Evolutionary conservation across 1,140 invertebrate genomes (phyloP).

Genomic region (Phortica variegata): DNA sequence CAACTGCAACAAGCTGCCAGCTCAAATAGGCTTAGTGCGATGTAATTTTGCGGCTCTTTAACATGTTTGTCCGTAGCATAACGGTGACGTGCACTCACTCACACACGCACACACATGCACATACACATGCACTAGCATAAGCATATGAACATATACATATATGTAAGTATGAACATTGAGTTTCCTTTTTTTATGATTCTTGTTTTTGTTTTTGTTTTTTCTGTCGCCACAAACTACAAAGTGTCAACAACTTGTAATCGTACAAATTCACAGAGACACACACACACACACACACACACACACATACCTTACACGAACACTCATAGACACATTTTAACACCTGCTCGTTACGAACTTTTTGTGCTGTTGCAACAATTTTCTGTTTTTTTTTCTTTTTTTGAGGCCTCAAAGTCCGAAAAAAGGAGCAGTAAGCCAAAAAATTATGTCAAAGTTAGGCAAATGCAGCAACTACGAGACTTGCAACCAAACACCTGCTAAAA

Average conservation of each 20-base stretch:
- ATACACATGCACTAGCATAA: too few relatives aligned
- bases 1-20: slow-evolving; percentile 35
- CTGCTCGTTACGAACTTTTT: slow-evolving; percentile 54
- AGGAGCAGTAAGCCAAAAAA: slow-evolving; percentile 18
- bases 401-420: slow-evolving; percentile 7
- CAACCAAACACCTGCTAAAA: too few relatives aligned
- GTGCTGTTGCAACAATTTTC: slow-evolving; percentile 20
- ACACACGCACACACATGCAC: too few relatives aligned
- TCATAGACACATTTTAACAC: slow-evolving; percentile 53
- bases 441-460: slow-evolving; percentile 47
- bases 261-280: too few relatives aligned
- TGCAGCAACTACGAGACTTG: too few relatives aligned
- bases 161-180: slow-evolving; percentile 27
- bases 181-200: slow-evolving; percentile 1
- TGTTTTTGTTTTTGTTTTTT: slow-evolving; percentile 30
- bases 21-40: slow-evolving; percentile 29
- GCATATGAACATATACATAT: too few relatives aligned
- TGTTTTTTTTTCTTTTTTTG: too few relatives aligned
- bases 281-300: too few relatives aligned
- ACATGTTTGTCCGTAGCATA: too few relatives aligned
- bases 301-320: background rate
- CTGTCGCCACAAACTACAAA: slow-evolving; percentile 49
- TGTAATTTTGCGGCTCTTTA: slow-evolving; percentile 24
- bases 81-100: too few relatives aligned
- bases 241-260: slow-evolving; percentile 54